These are phyloP conservation scores for Gymnodraco acuticeps DNA, from an alignment of 2,797 vertebrate species.

Conservation along the genomic window DNA sequence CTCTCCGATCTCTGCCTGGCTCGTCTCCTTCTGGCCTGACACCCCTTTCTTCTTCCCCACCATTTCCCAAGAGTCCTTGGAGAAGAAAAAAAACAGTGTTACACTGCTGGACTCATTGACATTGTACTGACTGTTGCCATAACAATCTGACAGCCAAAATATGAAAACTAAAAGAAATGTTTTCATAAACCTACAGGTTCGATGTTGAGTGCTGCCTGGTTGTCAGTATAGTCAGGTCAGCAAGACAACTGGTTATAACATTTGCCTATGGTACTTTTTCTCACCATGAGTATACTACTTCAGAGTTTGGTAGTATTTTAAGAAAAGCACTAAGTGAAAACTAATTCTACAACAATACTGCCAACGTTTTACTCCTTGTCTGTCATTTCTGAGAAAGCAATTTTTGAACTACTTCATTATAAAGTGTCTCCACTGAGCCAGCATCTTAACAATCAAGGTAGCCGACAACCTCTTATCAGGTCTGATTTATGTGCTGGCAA, in stretches of 20 bases:
- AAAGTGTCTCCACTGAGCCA: constrained; percentile 3
- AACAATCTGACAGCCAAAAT: not conserved
- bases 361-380: not conserved
- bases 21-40: constrained; percentile 95
- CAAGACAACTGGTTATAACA: not conserved
- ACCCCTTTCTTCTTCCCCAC: constrained; percentile 98
- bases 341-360: constrained; percentile 7
- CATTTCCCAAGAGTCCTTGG: constrained; percentile 99
- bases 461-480: constrained; percentile 29
- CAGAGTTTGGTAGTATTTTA: constrained; percentile 8
- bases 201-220: not conserved
- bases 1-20: constrained; percentile 91
- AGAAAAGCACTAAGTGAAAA: constrained; percentile 8
- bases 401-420: constrained; percentile 16
- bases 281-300: not conserved
- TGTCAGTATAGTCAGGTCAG: not conserved
- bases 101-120: constrained; percentile 9
- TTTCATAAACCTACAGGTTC: not conserved
- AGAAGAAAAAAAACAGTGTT: constrained; percentile 27
- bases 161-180: not conserved
- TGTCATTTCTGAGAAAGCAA: not conserved
- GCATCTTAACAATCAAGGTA: constrained; percentile 19
- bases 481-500: constrained; percentile 30
- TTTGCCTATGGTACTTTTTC: not conserved
- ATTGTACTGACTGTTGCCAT: not conserved